These are phyloP conservation scores for Ataeniobius toweri DNA, from an alignment of 2,797 vertebrate species.

Conservation along the genomic window DNA sequence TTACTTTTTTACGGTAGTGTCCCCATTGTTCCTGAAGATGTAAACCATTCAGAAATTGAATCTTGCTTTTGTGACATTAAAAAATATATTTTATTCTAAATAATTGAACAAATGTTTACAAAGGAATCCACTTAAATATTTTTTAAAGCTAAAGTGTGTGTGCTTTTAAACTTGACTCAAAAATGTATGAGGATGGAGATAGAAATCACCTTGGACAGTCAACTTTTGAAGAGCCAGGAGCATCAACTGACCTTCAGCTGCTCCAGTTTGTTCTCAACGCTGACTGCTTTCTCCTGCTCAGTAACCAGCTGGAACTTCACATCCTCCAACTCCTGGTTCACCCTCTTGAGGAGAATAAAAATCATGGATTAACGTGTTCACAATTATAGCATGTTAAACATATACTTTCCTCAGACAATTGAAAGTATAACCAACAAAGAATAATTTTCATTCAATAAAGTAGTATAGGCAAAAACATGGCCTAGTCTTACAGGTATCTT, in stretches of 20 bases:
- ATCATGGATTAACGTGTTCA: slow-evolving; percentile 1
- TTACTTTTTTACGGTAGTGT: neutral
- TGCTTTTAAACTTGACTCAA: neutral
- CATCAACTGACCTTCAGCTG: slow-evolving; percentile 81
- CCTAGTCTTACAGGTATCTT: neutral
- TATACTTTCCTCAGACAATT: neutral
- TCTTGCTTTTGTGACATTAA: neutral
- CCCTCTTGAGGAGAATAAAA: slow-evolving; percentile 64
- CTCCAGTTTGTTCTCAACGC: slow-evolving; percentile 74
- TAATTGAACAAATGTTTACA: neutral
- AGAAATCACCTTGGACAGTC: neutral
- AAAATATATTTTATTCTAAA: neutral
- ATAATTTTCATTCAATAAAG: neutral
- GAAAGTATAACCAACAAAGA: neutral
- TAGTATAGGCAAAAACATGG: neutral
- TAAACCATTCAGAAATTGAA: neutral
- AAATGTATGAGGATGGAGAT: neutral
- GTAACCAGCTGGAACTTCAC: slow-evolving; percentile 77
- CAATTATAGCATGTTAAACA: neutral
- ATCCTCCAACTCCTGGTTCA: slow-evolving; percentile 79
- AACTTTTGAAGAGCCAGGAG: neutral
- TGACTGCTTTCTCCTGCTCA: slow-evolving; percentile 65
- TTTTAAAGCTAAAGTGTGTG: too few relatives aligned
- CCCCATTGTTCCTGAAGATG: neutral
- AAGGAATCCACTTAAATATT: neutral